These are phyloP conservation scores for honey bee (Apis mellifera) DNA, from an alignment of 1,140 invertebrate species.

Conservation along the genomic window DNA sequence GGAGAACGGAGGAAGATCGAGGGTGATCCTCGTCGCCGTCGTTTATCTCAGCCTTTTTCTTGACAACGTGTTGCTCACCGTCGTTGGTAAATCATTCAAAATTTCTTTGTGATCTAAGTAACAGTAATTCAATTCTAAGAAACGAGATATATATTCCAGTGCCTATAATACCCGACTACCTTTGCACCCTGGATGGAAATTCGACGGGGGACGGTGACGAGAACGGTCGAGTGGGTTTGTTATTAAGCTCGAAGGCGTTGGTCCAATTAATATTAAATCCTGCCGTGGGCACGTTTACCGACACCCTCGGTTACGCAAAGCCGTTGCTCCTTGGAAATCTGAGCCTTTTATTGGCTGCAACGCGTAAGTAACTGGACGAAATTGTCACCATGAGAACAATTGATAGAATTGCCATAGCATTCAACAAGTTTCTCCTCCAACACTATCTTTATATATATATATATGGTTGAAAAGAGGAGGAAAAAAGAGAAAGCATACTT, in stretches of 20 bases:
- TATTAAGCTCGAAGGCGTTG: conserved; percentile 93
- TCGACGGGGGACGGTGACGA: conserved; percentile 81
- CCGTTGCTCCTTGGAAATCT: conserved; percentile 92
- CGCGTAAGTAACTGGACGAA: no score
- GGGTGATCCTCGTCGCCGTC: conserved; percentile 81
- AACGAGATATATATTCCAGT: conserved; percentile 83
- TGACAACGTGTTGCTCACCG: conserved; percentile 89
- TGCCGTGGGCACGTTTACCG: conserved; percentile 88
- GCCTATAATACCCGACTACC: conserved; percentile 92
- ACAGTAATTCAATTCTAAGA: no score
- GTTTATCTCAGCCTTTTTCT: conserved; percentile 87
- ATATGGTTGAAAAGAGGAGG: no score
- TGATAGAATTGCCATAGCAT: no score
- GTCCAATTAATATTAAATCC: conserved; percentile 93
- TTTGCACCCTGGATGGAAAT: conserved; percentile 83
- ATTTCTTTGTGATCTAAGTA: no score
- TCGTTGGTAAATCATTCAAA: conserved; percentile 87
- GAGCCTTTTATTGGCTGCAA: conserved; percentile 89
- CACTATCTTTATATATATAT: background rate
- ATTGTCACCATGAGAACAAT: no score
- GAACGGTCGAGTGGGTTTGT: conserved; percentile 89
- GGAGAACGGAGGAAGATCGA: conserved; percentile 67
- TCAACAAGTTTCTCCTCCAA: background rate
- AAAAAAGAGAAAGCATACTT: no score
- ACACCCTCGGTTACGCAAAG: conserved; percentile 88